phyloP scores from a whole-genome alignment of 1,140 invertebrate species.

The Dinothrombium tinctorium region DNA sequence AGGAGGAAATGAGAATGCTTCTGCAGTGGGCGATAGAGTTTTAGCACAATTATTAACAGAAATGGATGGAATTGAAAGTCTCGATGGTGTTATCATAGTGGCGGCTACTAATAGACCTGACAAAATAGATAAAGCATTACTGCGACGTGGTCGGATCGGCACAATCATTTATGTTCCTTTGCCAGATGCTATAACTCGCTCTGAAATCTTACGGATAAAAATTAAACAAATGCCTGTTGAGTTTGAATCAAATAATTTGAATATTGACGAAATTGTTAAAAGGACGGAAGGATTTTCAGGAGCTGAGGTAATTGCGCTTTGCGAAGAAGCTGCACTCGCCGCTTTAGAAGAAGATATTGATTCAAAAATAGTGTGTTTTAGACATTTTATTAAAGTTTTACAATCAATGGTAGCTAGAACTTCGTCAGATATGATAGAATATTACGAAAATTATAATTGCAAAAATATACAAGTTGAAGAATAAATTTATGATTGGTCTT shows the following conservation, averaged over 20 bases:
- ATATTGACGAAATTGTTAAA: conserved; percentile 28
- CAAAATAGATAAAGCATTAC: conserved; percentile 63
- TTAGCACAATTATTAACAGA: conserved; percentile 66
- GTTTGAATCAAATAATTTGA: conserved; percentile 54
- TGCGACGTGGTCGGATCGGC: conserved; percentile 67
- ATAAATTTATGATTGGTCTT: too few species aligned
- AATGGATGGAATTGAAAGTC: conserved; percentile 61
- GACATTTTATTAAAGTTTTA: conserved; percentile 44
- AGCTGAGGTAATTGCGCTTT: conserved; percentile 58
- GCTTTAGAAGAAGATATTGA: conserved; percentile 46
- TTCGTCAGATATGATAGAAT: conserved; percentile 31
- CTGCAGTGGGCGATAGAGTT: conserved; percentile 33
- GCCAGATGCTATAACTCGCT: conserved; percentile 42
- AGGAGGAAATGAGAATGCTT: conserved; percentile 31
- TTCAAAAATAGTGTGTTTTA: conserved; percentile 24
- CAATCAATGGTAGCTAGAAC: conserved; percentile 42
- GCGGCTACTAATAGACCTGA: conserved; percentile 93
- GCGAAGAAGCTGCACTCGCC: conserved; percentile 55
- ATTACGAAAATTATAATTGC: conserved; percentile 35
- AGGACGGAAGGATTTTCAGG: conserved; percentile 54
- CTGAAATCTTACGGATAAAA: conserved; percentile 35
- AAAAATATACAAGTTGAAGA: too few species aligned
- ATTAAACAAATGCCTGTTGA: conserved; percentile 35
- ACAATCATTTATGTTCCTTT: conserved; percentile 63
- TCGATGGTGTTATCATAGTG: conserved; percentile 62